These are phyloP conservation scores for Caretta caretta DNA, from an alignment of 2,113 vertebrate species.

Conservation along the genomic window DNA sequence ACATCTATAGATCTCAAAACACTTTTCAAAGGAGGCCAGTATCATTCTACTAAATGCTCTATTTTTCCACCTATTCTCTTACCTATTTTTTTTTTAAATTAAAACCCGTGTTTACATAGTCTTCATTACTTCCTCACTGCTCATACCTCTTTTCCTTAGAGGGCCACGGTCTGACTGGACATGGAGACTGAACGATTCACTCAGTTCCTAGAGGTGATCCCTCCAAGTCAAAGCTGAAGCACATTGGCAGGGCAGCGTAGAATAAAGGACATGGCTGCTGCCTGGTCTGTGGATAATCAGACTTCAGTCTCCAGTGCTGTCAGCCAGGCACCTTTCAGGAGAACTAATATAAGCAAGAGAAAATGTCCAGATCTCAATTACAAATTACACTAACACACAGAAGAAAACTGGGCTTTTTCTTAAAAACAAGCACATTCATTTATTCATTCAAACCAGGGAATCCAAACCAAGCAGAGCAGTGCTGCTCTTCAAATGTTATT, in stretches of 20 bases:
- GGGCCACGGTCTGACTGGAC: background rate
- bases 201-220: rapidly evolving
- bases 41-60: background rate
- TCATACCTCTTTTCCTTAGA: rapidly evolving
- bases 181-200: background rate
- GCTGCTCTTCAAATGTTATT: background rate
- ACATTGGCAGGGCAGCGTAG: background rate
- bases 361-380: background rate
- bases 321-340: background rate
- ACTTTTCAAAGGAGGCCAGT: background rate
- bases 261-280: background rate
- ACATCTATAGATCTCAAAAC: background rate
- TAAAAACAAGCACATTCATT: background rate
- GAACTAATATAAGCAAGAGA: background rate
- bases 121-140: background rate
- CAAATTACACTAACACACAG: background rate
- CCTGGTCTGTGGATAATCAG: background rate
- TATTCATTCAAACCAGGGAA: background rate
- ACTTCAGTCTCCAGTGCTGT: background rate
- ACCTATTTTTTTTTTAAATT: background rate
- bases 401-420: background rate
- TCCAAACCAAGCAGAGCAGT: background rate
- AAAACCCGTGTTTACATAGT: background rate
- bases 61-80: constrained; percentile 15
- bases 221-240: background rate